Conservation (phyloP, 1,140 invertebrate species). For the Zaprionus camerounensis region DNA sequence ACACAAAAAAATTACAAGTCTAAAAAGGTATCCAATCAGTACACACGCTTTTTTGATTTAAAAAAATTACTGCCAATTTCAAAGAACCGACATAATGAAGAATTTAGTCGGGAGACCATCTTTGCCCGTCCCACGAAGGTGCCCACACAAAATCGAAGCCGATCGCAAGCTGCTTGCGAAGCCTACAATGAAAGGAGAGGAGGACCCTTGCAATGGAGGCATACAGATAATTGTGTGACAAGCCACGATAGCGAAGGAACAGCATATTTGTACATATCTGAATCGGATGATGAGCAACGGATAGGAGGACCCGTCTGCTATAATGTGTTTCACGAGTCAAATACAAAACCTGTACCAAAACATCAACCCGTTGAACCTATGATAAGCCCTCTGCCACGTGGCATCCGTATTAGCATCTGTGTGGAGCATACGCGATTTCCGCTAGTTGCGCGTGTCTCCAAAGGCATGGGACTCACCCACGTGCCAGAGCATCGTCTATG, state of each 20-base stretch:
- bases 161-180: not conserved
- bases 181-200: not conserved
- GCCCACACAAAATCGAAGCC: not conserved
- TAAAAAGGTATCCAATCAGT: slow-evolving; percentile 35
- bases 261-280: slow-evolving; percentile 45
- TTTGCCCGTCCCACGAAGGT: slow-evolving; percentile 16
- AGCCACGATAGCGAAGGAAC: not conserved
- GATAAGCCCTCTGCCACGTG: slow-evolving; percentile 46
- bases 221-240: not conserved
- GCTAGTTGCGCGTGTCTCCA: slow-evolving; percentile 46
- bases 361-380: slow-evolving; percentile 19
- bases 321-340: slow-evolving; percentile 41
- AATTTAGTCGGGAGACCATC: slow-evolving; percentile 40
- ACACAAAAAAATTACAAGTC: slow-evolving; percentile 34
- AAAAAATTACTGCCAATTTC: slow-evolving; percentile 31
- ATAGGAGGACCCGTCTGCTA: slow-evolving; percentile 38
- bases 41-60: slow-evolving; percentile 43
- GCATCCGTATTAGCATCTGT: slow-evolving; percentile 57
- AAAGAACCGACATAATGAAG: not conserved
- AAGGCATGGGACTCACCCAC: slow-evolving; percentile 59
- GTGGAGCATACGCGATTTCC: slow-evolving; percentile 66
- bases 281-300: not conserved
- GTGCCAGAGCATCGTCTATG: slow-evolving; percentile 86
- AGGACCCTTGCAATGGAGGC: slow-evolving; percentile 21
- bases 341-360: not conserved